Evolutionary conservation across 2,797 vertebrate genomes (phyloP).

Genomic region (Sebastolobus alascanus): DNA sequence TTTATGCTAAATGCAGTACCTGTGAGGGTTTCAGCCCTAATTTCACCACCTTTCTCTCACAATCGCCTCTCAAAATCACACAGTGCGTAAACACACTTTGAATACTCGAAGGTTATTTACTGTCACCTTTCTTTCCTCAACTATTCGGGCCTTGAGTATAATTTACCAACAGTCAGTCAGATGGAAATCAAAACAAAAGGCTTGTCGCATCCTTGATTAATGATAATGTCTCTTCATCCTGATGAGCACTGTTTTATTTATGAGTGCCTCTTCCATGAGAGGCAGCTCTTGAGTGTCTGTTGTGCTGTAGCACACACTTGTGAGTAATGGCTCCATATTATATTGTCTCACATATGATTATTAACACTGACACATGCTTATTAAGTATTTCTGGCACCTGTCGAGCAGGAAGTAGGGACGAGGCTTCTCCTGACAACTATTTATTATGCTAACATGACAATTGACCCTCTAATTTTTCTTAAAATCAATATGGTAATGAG

Average conservation of each 20-base stretch:
- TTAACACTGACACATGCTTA: constrained; percentile 59
- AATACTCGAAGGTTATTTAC: background rate
- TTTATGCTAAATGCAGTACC: too few species aligned
- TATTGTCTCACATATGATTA: constrained; percentile 44
- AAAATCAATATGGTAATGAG: constrained; percentile 56
- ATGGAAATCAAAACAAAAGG: constrained; percentile 32
- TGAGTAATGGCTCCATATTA: constrained; percentile 44
- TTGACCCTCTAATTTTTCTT: constrained; percentile 27
- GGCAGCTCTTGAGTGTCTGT: constrained; percentile 8
- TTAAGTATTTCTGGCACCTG: constrained; percentile 62
- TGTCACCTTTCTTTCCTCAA: background rate
- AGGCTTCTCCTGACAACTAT: constrained; percentile 36
- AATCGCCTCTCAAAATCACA: background rate
- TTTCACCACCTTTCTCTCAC: background rate
- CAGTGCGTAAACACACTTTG: background rate
- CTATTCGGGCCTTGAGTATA: background rate
- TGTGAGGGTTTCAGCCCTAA: background rate
- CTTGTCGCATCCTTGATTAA: constrained; percentile 27
- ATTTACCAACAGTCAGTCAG: constrained; percentile 24
- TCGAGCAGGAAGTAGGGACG: constrained; percentile 4
- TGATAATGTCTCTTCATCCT: constrained; percentile 35
- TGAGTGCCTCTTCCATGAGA: constrained; percentile 32
- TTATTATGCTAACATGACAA: constrained; percentile 47
- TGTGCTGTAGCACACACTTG: constrained; percentile 13
- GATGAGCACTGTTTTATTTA: constrained; percentile 62